phyloP scores from a whole-genome alignment of 1,140 invertebrate genomes.

The Araneus ventricosus region DNA sequence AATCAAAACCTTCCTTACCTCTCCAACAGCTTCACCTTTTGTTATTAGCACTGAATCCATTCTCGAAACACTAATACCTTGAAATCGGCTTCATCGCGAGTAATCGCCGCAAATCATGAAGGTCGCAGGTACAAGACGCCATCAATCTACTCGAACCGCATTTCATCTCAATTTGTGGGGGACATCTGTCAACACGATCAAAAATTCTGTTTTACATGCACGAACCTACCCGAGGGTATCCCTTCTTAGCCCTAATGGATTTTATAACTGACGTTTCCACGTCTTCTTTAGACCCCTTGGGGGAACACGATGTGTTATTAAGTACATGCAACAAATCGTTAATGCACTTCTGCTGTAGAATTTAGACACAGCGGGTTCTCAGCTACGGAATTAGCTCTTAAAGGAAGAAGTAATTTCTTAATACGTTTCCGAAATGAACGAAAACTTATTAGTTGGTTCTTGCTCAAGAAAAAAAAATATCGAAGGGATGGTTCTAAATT shows the following conservation, averaged over 20 bases:
- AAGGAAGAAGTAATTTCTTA: constrained; percentile 18
- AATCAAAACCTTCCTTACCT: background rate
- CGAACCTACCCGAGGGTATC: constrained; percentile 5
- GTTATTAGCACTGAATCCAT: background rate
- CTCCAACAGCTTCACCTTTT: background rate
- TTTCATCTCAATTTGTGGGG: constrained; percentile 58
- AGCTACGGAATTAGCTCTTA: too few relatives aligned
- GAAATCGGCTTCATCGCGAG: background rate
- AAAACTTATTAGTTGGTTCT: background rate
- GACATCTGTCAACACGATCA: constrained; percentile 50
- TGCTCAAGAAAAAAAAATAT: background rate
- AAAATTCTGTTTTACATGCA: constrained; percentile 61
- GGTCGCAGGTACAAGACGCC: background rate
- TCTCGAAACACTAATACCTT: background rate
- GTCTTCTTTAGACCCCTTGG: background rate
- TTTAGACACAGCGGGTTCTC: background rate
- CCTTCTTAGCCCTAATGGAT: constrained; percentile 39
- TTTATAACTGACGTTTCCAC: constrained; percentile 45
- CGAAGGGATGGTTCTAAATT: background rate
- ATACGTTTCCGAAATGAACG: background rate
- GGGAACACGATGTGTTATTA: constrained; percentile 37
- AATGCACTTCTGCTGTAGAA: background rate
- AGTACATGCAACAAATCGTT: constrained; percentile 58
- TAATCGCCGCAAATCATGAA: background rate
- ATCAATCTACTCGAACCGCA: constrained; percentile 44